Percentiles rank a stretch among this genome's conserved stretches.
Evolutionary conservation across 2,113 vertebrate species (phyloP).

Genomic region (Cochlearius cochlearius): DNA sequence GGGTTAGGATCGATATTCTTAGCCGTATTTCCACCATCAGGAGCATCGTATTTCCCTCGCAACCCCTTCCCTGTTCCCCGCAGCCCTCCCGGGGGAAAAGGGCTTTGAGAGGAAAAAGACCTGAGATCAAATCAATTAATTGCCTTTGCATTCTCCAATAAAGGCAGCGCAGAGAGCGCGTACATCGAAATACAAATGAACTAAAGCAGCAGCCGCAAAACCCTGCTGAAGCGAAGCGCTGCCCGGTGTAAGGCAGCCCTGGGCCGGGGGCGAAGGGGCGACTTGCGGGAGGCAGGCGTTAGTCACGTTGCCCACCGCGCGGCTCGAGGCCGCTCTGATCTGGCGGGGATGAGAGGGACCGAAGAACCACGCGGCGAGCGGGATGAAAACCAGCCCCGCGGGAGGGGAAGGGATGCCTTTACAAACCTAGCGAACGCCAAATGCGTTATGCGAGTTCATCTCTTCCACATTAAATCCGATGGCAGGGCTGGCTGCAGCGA

Average conservation of each 20-base stretch:
- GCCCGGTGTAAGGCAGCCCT: not conserved
- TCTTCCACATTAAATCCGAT: accelerated
- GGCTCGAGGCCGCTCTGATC: not conserved
- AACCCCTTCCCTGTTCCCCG: not conserved
- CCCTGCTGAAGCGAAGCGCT: not conserved
- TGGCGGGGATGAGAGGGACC: not conserved
- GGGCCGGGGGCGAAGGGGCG: not conserved
- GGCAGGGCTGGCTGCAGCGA: not conserved
- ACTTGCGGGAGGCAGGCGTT: not conserved
- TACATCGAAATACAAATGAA: accelerated
- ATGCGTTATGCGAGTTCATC: not conserved
- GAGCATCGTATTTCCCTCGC: not conserved
- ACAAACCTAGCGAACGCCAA: not conserved
- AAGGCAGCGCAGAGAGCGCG: not conserved
- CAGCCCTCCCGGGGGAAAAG: not conserved
- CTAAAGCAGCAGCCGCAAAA: not conserved
- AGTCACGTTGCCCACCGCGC: not conserved
- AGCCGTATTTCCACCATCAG: not conserved
- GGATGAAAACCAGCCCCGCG: not conserved
- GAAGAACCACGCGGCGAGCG: not conserved
- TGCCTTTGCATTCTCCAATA: not conserved
- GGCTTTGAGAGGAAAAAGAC: not conserved
- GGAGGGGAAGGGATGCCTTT: not conserved
- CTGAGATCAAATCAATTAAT: constrained; percentile 50
- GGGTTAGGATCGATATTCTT: not conserved